Percentiles rank a stretch among this genome's conserved stretches.
Conservation (phyloP, 2,888 invertebrate species). For the Altica lythri region DNA sequence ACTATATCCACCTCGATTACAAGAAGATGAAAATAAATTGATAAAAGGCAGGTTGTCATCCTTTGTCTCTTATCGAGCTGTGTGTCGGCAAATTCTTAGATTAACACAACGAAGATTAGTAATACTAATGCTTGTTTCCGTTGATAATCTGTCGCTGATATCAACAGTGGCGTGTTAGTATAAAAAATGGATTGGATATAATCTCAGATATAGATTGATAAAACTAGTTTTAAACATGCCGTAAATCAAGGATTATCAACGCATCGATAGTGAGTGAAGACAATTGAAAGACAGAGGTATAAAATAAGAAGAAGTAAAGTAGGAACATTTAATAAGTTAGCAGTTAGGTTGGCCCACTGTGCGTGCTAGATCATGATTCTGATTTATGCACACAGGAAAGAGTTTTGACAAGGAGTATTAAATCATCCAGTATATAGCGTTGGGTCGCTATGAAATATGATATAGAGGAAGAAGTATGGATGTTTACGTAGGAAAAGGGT, state of each 20-base stretch:
- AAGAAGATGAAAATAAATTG: constrained; percentile 34
- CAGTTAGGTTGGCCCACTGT: too few species aligned
- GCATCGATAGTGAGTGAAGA: too few species aligned
- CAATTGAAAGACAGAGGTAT: too few species aligned
- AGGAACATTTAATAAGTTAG: too few species aligned
- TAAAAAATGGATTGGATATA: too few species aligned
- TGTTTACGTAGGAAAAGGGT: constrained; percentile 3
- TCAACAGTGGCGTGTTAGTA: constrained; percentile 20
- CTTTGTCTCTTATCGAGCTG: constrained; percentile 30
- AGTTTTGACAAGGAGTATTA: background rate
- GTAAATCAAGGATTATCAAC: too few species aligned
- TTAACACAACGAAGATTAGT: constrained; percentile 28
- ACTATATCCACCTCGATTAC: background rate
- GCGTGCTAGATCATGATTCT: too few species aligned
- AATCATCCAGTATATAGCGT: background rate
- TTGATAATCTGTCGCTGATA: constrained; percentile 14
- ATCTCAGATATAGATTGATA: too few species aligned
- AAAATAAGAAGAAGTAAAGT: too few species aligned
- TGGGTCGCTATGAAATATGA: constrained; percentile 4
- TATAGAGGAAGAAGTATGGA: background rate
- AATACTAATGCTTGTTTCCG: constrained; percentile 26
- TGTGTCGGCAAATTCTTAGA: constrained; percentile 29
- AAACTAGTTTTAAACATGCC: too few species aligned
- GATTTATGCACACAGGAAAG: constrained; percentile 1
- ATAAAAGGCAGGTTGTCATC: constrained; percentile 37